Evolutionary conservation across 2,797 vertebrate species (phyloP).

Genomic region (Gallinago nigripennis): DNA sequence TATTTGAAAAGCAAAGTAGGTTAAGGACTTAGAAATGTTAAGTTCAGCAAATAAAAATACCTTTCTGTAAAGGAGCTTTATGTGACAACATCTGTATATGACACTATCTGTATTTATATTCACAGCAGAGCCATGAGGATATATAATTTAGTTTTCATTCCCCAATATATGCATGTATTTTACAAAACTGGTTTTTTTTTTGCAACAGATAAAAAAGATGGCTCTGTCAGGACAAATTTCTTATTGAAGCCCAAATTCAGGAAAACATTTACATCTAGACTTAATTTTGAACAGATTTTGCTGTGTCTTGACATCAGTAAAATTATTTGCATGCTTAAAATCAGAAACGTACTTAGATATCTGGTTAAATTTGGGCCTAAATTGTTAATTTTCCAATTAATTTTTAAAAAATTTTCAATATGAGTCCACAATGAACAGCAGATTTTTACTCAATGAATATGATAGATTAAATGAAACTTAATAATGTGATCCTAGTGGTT

Average conservation of each 20-base stretch:
- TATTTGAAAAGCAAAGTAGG: neutral
- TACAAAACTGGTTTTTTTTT: neutral
- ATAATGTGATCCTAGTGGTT: neutral
- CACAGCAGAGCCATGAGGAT: neutral
- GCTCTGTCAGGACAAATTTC: neutral
- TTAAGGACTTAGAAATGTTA: neutral
- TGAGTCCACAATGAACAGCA: neutral
- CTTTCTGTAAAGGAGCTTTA: neutral
- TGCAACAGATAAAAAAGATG: neutral
- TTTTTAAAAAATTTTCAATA: neutral
- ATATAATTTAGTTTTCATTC: neutral
- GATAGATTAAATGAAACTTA: neutral
- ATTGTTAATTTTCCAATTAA: neutral
- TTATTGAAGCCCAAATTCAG: neutral
- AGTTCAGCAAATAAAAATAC: neutral
- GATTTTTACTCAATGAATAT: neutral
- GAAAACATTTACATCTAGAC: neutral
- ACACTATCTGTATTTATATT: neutral
- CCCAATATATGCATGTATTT: neutral
- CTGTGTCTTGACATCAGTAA: neutral
- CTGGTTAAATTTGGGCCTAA: neutral
- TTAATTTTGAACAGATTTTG: neutral
- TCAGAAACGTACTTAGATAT: neutral
- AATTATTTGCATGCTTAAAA: neutral
- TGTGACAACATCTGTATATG: neutral